A percentile compares a stretch with the other conserved stretches of the same genome.
These are phyloP conservation scores for Caenorhabditis plicata DNA, from an alignment of 2,888 invertebrate genomes.

Conservation along the genomic window DNA sequence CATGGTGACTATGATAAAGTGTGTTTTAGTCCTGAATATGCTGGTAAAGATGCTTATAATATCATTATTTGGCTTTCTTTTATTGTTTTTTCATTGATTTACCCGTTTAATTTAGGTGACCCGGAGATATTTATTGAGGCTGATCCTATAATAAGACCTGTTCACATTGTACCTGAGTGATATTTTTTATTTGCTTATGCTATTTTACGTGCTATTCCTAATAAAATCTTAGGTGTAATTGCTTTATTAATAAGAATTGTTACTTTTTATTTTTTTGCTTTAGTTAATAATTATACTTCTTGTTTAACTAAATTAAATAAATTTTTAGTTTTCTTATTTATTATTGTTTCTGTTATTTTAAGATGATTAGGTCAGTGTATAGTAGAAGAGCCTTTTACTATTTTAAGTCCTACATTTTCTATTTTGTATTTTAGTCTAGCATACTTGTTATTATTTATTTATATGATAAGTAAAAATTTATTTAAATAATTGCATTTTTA, in stretches of 20 bases:
- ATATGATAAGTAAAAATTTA: conserved; percentile 30
- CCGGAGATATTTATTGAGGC: conserved; percentile 78
- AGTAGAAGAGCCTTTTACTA: conserved; percentile 43
- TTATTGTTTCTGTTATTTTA: conserved; percentile 42
- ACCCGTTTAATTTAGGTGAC: conserved; percentile 70
- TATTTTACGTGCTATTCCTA: conserved; percentile 79
- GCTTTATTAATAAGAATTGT: conserved; percentile 68
- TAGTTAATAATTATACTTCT: conserved; percentile 51
- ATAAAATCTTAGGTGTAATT: conserved; percentile 79
- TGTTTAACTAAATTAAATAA: conserved; percentile 46
- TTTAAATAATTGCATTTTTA: conserved; percentile 44
- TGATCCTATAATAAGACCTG: conserved; percentile 75
- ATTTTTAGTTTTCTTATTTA: conserved; percentile 43
- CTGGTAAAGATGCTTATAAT: conserved; percentile 59
- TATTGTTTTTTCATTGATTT: conserved; percentile 70
- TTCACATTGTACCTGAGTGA: conserved; percentile 82
- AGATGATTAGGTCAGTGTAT: conserved; percentile 49
- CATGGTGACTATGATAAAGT: conserved; percentile 57
- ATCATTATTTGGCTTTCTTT: conserved; percentile 71
- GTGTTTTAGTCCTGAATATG: conserved; percentile 52
- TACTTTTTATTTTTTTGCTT: conserved; percentile 51
- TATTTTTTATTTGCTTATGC: conserved; percentile 82
- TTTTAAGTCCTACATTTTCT: conserved; percentile 47
- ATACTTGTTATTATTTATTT: conserved; percentile 41
- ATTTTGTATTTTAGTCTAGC: conserved; percentile 49